Base-by-base conservation (phyloP, 2,797 vertebrate species). In the Loris lydekkerianus region DNA sequence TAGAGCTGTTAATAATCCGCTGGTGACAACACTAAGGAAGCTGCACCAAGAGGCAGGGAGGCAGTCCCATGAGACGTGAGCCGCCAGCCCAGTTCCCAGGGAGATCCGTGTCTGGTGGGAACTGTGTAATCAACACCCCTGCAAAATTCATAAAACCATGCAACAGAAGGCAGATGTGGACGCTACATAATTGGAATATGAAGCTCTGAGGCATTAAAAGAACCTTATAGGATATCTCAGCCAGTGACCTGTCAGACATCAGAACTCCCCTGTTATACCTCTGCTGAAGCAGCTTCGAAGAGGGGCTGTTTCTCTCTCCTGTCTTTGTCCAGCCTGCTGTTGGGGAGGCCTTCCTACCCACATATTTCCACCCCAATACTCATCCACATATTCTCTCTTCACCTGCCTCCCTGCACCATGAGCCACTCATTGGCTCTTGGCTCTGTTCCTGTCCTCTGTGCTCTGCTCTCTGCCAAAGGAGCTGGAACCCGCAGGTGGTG, bases 41-140 rank as follows among this genome's bases (percentile, higher is more conserved):
- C 37, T 65, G 73, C 43, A 49, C 85, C 29, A 4, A 49, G 53
- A 81, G 31, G 7, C 60, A 14, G 11, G 69, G 61, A 65, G 77
- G 63, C 76, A 15, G 65, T 14, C 2, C 43, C 34, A 60, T 23
- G 56, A 73, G 43, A 73, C 21, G 80, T 9, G 58, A 5, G 10
- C 40, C 77, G 20, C 10, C 25, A 89, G 17, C 25, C 91, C 10
- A 17, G 84, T 56, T 89, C 77, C 81, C 63, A 63, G 86, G 80
- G 43, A 86, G 69, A 89, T 37, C 5, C 25, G 4, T 18, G 34
- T 80, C 60, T 81, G 46, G 56, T 14, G 27, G 31, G 65, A 81
- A 43, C 40, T 34, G 18, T 10, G 31, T 34, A 61, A 56, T 56
- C 29, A 76, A 67, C 43, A 53, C 43, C n/a, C 5, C 21, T 61